A percentile compares a stretch with the other conserved stretches of the same genome.
phyloP scores from a whole-genome alignment of 2,888 invertebrate genomes.

The Polyploca ridens region DNA sequence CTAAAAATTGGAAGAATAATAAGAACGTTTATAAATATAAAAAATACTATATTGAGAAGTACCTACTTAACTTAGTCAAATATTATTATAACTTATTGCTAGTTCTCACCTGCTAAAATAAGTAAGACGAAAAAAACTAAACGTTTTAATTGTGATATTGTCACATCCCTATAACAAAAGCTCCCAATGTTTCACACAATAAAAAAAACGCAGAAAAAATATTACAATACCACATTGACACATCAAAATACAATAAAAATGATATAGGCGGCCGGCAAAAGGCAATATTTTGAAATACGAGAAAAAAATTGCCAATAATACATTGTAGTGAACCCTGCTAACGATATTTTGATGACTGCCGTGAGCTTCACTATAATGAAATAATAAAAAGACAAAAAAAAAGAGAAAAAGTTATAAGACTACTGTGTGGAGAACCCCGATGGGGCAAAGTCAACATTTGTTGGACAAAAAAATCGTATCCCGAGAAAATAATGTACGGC shows the following conservation, averaged over 20 bases:
- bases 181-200: conserved; percentile 48
- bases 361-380: conserved; percentile 68
- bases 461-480: conserved; percentile 35
- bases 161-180: conserved; percentile 24
- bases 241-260: conserved; percentile 59
- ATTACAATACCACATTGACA: conserved; percentile 50
- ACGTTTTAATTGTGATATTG: conserved; percentile 44
- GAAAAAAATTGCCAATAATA: conserved; percentile 76
- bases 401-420: conserved; percentile 49
- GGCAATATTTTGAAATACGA: conserved; percentile 71
- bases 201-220: conserved; percentile 31
- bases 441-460: conserved; percentile 36
- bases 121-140: conserved; percentile 26
- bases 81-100: not conserved
- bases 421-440: conserved; percentile 44
- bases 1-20: not conserved
- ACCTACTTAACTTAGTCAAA: not conserved
- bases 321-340: conserved; percentile 62
- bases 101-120: not conserved
- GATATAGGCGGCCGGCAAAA: conserved; percentile 44
- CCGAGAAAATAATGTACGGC: conserved; percentile 29
- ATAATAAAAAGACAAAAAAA: conserved; percentile 64
- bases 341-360: conserved; percentile 80
- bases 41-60: not conserved
- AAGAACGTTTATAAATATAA: not conserved